These are phyloP conservation scores for Lochmaea crataegi DNA, from an alignment of 2,888 invertebrate species.

Conservation along the genomic window DNA sequence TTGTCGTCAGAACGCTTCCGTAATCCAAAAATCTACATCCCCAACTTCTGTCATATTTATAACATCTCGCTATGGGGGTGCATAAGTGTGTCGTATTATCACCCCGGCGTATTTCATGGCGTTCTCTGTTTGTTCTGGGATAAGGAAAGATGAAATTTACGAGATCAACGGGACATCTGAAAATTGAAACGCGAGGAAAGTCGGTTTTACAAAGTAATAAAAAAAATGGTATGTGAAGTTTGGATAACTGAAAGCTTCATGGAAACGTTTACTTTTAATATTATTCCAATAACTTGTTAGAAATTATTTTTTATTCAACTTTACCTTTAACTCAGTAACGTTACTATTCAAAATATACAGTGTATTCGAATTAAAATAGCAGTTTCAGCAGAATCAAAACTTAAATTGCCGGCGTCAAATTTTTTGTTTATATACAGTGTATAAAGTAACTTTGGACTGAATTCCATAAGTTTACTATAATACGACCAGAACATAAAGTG, in stretches of 20 bases:
- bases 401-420: background rate
- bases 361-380: too few relatives aligned
- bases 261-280: too few relatives aligned
- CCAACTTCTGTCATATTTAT: constrained; percentile 43
- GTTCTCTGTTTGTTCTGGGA: constrained; percentile 42
- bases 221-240: too few relatives aligned
- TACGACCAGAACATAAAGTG: too few relatives aligned
- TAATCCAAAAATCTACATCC: constrained; percentile 41
- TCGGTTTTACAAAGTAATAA: constrained; percentile 28
- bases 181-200: constrained; percentile 29
- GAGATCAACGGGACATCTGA: constrained; percentile 37
- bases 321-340: too few relatives aligned
- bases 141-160: constrained; percentile 44
- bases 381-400: too few relatives aligned
- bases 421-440: background rate
- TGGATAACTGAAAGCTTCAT: too few relatives aligned
- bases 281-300: too few relatives aligned
- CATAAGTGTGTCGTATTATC: constrained; percentile 45
- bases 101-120: constrained; percentile 23
- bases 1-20: constrained; percentile 16
- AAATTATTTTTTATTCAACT: too few relatives aligned
- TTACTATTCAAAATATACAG: too few relatives aligned
- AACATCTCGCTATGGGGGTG: constrained; percentile 43
- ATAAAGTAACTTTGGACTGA: too few relatives aligned
- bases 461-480: too few relatives aligned